A percentile compares a stretch with the other conserved stretches of the same genome.
phyloP scores from a whole-genome alignment of 2,888 invertebrate species.

The Entomobrya multifasciata region DNA sequence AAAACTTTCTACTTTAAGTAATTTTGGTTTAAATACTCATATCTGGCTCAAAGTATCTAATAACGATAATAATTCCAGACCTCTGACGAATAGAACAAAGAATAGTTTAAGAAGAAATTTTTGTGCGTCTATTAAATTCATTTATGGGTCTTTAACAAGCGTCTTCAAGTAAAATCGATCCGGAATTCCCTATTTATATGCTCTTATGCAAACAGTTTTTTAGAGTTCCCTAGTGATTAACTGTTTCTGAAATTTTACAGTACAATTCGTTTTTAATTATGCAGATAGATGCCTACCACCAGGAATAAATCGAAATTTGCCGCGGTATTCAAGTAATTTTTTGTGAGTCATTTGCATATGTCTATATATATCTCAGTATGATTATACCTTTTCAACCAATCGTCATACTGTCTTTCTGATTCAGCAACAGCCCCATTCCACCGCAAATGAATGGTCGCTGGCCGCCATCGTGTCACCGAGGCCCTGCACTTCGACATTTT shows the following conservation, averaged over 20 bases:
- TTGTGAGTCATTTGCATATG: conserved; percentile 26
- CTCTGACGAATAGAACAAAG: too few relatives aligned
- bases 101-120: too few relatives aligned
- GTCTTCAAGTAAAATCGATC: too few relatives aligned
- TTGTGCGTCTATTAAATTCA: too few relatives aligned
- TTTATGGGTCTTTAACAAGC: too few relatives aligned
- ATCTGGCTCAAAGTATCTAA: too few relatives aligned
- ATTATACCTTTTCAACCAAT: background rate
- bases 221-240: too few relatives aligned
- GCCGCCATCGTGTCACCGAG: conserved; percentile 71
- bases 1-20: too few relatives aligned
- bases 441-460: conserved; percentile 70
- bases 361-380: background rate
- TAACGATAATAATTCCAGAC: too few relatives aligned
- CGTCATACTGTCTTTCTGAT: background rate
- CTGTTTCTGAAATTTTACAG: background rate
- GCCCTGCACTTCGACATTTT: conserved; percentile 57
- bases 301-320: conserved; percentile 74
- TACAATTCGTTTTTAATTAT: background rate
- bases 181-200: too few relatives aligned
- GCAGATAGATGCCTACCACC: conserved; percentile 61
- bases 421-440: conserved; percentile 59
- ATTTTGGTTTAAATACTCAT: too few relatives aligned
- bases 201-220: too few relatives aligned
- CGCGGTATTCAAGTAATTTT: conserved; percentile 60